Evolutionary conservation across 2,888 invertebrate species (phyloP).

Genomic region (Linyphia triangularis): DNA sequence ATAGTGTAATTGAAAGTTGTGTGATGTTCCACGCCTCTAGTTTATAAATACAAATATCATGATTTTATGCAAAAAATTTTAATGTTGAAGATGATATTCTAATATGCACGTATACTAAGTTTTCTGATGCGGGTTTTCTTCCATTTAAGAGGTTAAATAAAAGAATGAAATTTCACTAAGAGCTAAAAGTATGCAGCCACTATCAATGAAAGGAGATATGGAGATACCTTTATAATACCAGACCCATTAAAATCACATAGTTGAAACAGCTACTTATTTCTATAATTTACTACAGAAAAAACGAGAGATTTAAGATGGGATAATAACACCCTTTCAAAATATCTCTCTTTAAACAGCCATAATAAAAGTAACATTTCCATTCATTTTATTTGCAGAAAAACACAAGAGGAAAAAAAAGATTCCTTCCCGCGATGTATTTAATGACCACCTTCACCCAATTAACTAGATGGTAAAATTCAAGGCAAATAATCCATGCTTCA

Average conservation of each 20-base stretch:
- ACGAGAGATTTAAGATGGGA: not conserved
- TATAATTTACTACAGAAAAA: not conserved
- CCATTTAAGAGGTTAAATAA: no score
- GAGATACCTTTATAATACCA: not conserved
- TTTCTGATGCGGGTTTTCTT: no score
- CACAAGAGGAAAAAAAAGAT: not conserved
- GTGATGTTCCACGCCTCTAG: no score
- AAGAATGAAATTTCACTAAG: no score
- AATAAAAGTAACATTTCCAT: not conserved
- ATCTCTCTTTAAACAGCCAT: not conserved
- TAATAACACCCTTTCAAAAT: not conserved
- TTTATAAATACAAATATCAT: no score
- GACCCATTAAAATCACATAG: not conserved
- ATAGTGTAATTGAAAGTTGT: no score
- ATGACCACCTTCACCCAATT: conserved; percentile 13
- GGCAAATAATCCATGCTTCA: not conserved
- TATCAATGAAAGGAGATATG: no score
- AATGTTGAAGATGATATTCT: no score
- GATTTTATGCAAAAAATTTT: no score
- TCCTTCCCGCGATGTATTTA: not conserved
- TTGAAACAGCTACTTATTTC: not conserved
- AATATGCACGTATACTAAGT: no score
- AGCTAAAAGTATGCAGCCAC: no score
- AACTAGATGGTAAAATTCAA: not conserved
- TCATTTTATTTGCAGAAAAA: not conserved